These are phyloP conservation scores for Zosterops borbonicus DNA, from an alignment of 2,113 vertebrate species.

Conservation along the genomic window DNA sequence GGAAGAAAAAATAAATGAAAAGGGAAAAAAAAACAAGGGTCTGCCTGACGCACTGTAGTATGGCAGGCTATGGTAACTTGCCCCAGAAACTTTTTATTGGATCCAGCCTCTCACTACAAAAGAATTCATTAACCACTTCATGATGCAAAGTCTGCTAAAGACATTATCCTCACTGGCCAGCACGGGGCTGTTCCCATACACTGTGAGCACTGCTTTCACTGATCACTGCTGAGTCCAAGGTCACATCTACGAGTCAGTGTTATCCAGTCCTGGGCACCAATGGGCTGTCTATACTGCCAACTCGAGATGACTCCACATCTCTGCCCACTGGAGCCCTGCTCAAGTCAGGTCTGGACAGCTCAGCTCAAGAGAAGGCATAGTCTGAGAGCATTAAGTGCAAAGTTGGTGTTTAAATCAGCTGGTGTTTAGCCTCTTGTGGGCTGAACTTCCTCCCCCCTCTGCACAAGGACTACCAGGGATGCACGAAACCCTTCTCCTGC, in stretches of 20 bases:
- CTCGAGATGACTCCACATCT: accelerated
- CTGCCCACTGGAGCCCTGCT: neutral
- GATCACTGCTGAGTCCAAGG: neutral
- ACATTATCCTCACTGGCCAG: neutral
- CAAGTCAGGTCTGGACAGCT: neutral
- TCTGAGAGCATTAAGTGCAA: neutral
- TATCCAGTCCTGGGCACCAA: neutral
- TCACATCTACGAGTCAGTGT: neutral
- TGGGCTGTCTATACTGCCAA: neutral
- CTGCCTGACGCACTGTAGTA: conserved; percentile 65
- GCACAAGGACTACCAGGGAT: neutral
- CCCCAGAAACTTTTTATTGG: conserved; percentile 73
- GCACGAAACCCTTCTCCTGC: neutral
- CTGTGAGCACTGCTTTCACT: neutral
- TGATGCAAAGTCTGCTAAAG: conserved; percentile 54
- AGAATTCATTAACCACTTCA: conserved; percentile 62
- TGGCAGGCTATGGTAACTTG: conserved; percentile 60
- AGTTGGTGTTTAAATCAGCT: neutral
- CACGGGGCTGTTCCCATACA: neutral
- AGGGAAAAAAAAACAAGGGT: conserved; percentile 34
- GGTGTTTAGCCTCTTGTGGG: neutral
- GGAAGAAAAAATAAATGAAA: conserved; percentile 49
- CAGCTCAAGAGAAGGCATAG: neutral
- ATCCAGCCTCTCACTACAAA: conserved; percentile 70
- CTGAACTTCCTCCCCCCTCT: neutral